phyloP scores from a whole-genome alignment of 2,888 invertebrate species.

The Cephus pygmeus region DNA sequence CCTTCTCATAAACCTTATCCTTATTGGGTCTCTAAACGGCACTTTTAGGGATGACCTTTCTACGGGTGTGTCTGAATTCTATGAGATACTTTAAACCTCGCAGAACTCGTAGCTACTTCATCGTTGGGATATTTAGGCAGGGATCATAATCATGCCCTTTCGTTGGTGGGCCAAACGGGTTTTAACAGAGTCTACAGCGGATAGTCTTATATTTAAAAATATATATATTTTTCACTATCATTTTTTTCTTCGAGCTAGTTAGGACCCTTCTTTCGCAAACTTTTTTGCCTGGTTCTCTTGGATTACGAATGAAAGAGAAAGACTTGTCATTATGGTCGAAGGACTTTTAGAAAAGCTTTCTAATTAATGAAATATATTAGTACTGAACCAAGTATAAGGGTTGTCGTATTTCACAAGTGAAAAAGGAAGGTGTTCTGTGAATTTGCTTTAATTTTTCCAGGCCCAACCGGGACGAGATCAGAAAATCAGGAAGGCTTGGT shows the following conservation, averaged over 20 bases:
- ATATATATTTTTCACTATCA: background rate
- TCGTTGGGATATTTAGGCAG: background rate
- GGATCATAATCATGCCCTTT: background rate
- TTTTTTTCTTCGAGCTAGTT: background rate
- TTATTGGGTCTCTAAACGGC: background rate
- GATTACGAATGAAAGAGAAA: background rate
- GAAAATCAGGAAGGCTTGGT: background rate
- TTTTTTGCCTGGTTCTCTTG: too few relatives aligned
- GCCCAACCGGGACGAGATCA: background rate
- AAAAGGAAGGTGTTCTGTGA: background rate
- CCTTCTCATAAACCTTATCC: background rate
- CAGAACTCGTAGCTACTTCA: background rate
- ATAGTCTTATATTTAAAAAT: background rate
- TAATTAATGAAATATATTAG: slow-evolving; percentile 7
- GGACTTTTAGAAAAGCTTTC: background rate
- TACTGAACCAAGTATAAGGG: background rate
- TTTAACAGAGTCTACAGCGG: background rate
- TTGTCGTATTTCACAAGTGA: background rate
- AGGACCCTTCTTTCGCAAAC: background rate
- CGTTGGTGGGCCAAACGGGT: background rate
- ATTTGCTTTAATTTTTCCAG: background rate
- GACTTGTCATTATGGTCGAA: background rate
- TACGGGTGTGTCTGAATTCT: background rate
- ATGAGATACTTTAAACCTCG: background rate
- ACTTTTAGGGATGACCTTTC: background rate